Percentiles rank a stretch among this genome's conserved stretches.
phyloP scores from a whole-genome alignment of 2,113 vertebrate genomes.

The Archocentrus centrarchus region DNA sequence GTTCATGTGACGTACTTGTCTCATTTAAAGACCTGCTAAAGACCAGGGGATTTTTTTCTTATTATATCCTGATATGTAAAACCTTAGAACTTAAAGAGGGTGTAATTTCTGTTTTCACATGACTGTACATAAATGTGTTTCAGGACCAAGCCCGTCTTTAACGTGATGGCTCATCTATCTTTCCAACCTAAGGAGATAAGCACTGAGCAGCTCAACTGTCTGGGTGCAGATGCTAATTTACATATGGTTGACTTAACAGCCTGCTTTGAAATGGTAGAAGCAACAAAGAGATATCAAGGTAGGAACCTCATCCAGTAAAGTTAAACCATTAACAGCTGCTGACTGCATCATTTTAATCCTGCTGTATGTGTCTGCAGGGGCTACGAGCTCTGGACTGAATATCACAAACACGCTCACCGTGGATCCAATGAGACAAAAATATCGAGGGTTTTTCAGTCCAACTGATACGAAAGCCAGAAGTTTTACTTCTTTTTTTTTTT shows the following conservation, averaged over 20 bases:
- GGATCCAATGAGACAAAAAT: constrained; percentile 74
- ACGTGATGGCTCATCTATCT: constrained; percentile 57
- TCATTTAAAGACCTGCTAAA: too few relatives aligned
- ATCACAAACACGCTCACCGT: constrained; percentile 75
- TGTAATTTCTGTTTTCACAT: neutral
- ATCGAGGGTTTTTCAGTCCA: constrained; percentile 75
- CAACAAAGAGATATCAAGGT: constrained; percentile 70
- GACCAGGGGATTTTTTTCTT: neutral
- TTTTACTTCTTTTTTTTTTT: too few relatives aligned
- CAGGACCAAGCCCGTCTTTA: constrained; percentile 84
- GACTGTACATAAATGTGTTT: neutral
- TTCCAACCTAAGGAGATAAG: constrained; percentile 78
- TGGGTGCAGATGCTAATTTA: rapidly evolving
- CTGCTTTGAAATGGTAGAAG: constrained; percentile 75
- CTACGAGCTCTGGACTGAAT: constrained; percentile 43
- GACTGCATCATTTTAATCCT: neutral
- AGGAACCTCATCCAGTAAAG: neutral
- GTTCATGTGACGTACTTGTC: too few relatives aligned
- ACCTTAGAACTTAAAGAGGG: neutral
- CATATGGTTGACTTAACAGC: constrained; percentile 41
- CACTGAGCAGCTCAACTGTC: constrained; percentile 69
- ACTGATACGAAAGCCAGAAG: neutral
- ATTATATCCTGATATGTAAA: neutral
- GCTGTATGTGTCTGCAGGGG: constrained; percentile 11
- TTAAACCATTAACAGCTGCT: neutral